These are phyloP conservation scores for Darwinula stevensoni DNA, from an alignment of 2,888 invertebrate species.

Conservation along the genomic window DNA sequence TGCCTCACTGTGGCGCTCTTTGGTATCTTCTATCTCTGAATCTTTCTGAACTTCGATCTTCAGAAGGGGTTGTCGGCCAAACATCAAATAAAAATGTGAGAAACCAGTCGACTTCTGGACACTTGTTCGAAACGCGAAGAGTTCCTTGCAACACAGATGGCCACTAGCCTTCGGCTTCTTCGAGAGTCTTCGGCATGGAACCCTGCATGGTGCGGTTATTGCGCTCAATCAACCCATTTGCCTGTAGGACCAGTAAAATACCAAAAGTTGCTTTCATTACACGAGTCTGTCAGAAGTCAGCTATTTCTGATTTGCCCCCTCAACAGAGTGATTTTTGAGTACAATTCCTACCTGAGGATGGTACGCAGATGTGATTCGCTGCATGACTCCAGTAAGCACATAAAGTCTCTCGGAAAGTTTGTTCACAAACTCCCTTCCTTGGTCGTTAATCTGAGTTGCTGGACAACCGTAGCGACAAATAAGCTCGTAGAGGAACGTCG, in stretches of 20 bases:
- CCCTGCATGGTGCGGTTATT: conserved; percentile 5
- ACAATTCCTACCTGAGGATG: too few species aligned
- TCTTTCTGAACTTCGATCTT: neutral
- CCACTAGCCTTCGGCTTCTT: neutral
- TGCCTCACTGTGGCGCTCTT: neutral
- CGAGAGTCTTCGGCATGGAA: neutral
- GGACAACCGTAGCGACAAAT: conserved; percentile 5
- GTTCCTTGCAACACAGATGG: neutral
- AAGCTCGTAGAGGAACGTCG: conserved; percentile 4
- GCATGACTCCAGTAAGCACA: conserved; percentile 7
- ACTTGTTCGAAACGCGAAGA: neutral
- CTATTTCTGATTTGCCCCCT: too few species aligned
- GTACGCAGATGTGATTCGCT: conserved; percentile 8
- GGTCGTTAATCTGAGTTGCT: conserved; percentile 6
- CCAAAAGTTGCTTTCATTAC: too few species aligned
- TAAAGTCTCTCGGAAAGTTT: conserved; percentile 5
- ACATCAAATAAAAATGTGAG: neutral
- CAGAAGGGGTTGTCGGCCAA: neutral
- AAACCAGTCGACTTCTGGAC: neutral
- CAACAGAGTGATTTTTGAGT: too few species aligned
- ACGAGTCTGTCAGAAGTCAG: too few species aligned
- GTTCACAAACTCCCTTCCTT: conserved; percentile 7
- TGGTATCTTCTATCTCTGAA: neutral
- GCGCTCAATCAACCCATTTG: conserved; percentile 7
- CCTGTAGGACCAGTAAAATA: too few species aligned